A percentile compares a stretch with the other conserved stretches of the same genome.
phyloP scores from a whole-genome alignment of 2,797 vertebrate species.

The Mormyrops boulengeri region DNA sequence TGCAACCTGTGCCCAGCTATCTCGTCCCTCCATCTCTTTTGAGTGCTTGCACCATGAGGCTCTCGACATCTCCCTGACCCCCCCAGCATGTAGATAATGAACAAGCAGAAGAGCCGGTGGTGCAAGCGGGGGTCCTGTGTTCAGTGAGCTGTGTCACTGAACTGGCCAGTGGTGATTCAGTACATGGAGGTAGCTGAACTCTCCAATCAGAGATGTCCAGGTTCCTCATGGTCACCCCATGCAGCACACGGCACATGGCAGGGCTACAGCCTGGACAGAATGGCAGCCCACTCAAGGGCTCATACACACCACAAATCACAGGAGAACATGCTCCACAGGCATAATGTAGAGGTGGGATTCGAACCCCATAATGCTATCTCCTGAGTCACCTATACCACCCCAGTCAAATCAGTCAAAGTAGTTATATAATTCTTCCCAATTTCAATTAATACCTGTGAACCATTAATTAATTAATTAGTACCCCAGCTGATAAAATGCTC shows the following conservation, averaged over 20 bases:
- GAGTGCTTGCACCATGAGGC: slow-evolving; percentile 27
- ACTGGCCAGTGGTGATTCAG: background rate
- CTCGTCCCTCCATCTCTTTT: slow-evolving; percentile 52
- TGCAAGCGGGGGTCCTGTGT: background rate
- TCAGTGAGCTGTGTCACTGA: background rate
- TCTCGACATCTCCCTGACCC: slow-evolving; percentile 2
- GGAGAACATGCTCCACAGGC: background rate
- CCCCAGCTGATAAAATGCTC: background rate
- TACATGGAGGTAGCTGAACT: background rate
- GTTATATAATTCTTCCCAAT: background rate
- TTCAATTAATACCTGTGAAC: background rate
- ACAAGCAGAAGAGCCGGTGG: background rate
- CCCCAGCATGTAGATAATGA: slow-evolving; percentile 9
- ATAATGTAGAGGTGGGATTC: background rate
- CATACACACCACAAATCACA: background rate
- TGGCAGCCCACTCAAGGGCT: background rate
- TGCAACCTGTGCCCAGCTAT: slow-evolving; percentile 58
- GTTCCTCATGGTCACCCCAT: background rate
- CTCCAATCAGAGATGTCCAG: background rate
- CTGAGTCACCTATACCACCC: background rate
- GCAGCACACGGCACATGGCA: background rate
- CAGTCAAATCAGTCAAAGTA: background rate
- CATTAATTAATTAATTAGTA: background rate
- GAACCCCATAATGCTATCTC: background rate
- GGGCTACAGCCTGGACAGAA: background rate